Conservation (phyloP, 2,888 invertebrate species). For the Metalampra italica region DNA sequence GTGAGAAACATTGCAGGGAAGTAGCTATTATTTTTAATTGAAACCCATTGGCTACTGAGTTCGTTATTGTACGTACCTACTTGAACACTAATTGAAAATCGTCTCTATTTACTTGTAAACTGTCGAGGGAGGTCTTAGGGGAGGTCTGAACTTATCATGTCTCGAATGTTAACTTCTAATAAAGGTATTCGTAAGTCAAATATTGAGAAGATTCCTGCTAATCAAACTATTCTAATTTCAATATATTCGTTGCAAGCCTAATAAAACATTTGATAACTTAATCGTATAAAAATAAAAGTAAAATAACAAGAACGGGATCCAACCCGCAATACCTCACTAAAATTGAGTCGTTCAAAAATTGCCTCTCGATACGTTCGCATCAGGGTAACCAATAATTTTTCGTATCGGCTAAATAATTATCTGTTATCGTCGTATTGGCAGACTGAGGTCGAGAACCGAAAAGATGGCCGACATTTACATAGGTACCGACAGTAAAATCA, state of each 20-base stretch:
- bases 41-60: conserved; percentile 22
- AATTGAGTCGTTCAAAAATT: conserved; percentile 67
- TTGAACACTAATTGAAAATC: conserved; percentile 1
- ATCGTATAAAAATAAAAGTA: conserved; percentile 9
- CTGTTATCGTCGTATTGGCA: conserved; percentile 64
- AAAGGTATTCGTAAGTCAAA: too few relatives aligned
- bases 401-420: conserved; percentile 70
- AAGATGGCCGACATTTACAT: conserved; percentile 56
- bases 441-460: conserved; percentile 52
- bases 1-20: conserved; percentile 52
- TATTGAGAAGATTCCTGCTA: too few relatives aligned
- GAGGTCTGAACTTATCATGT: too few relatives aligned
- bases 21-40: conserved; percentile 49
- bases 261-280: conserved; percentile 11
- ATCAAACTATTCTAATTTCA: background rate
- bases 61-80: conserved; percentile 19
- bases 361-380: conserved; percentile 42
- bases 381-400: conserved; percentile 62
- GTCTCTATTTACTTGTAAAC: background rate
- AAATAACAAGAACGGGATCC: conserved; percentile 1
- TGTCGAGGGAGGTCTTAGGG: too few relatives aligned
- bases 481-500: conserved; percentile 43
- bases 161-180: background rate
- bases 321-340: conserved; percentile 20
- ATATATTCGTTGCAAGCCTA: background rate